Evolutionary conservation across 2,797 vertebrate genomes (phyloP).

Genomic region (Epinephelus awoara): DNA sequence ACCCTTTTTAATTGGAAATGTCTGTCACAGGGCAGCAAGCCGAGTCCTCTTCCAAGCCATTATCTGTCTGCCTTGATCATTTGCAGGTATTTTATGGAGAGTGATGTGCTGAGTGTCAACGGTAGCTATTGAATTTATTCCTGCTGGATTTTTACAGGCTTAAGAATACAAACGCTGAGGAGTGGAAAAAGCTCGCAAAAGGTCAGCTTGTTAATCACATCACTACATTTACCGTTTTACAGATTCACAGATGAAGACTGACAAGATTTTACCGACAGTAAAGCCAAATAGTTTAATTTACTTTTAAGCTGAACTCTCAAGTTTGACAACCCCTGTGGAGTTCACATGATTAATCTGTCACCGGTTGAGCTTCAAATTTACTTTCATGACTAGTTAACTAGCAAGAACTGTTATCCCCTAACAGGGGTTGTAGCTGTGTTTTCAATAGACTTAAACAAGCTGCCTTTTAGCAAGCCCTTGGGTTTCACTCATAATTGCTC

Average conservation of each 20-base stretch:
- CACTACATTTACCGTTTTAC: conserved; percentile 42
- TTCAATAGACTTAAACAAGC: conserved; percentile 58
- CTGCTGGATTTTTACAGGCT: conserved; percentile 60
- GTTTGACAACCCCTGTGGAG: conserved; percentile 46
- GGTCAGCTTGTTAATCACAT: conserved; percentile 65
- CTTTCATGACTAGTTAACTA: conserved; percentile 37
- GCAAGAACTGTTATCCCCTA: conserved; percentile 24
- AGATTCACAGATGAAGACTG: conserved; percentile 29
- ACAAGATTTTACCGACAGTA: conserved; percentile 34
- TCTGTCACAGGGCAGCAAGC: conserved; percentile 81
- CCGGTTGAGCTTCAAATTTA: conserved; percentile 45
- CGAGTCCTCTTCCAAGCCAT: conserved; percentile 69
- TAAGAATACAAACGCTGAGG: conserved; percentile 67
- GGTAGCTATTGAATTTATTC: conserved; percentile 68
- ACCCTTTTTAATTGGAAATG: conserved; percentile 87
- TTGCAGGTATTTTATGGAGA: conserved; percentile 77
- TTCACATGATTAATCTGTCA: conserved; percentile 63
- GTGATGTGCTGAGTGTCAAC: conserved; percentile 70
- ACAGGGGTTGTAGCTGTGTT: conserved; percentile 37
- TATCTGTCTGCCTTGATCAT: conserved; percentile 79
- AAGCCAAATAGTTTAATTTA: conserved; percentile 40
- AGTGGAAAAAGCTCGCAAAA: conserved; percentile 48
- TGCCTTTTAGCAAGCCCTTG: conserved; percentile 52
- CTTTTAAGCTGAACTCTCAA: conserved; percentile 47
- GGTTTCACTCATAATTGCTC: conserved; percentile 66